These are phyloP conservation scores for Pseudeuparius sepicola DNA, from an alignment of 2,888 invertebrate species.

Conservation along the genomic window DNA sequence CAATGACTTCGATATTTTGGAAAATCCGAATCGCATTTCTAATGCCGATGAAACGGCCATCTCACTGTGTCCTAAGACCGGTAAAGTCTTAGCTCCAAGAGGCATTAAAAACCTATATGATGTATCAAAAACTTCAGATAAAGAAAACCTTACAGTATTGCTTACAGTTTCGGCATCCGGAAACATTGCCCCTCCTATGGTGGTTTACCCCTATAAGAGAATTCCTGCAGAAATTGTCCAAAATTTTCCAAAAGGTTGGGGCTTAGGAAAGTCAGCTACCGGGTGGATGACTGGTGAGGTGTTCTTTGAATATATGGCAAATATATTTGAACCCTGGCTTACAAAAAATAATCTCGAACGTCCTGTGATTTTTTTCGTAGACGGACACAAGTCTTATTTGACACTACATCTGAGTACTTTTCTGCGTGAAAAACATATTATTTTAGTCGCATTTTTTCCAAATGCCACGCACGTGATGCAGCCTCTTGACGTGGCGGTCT, in stretches of 20 bases:
- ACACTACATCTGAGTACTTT: slow-evolving; percentile 11
- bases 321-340: slow-evolving; percentile 10
- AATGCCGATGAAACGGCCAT: slow-evolving; percentile 26
- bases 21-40: slow-evolving; percentile 16
- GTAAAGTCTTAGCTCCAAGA: slow-evolving; percentile 19
- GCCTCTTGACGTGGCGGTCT: slow-evolving; percentile 11
- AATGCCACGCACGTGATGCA: slow-evolving; percentile 10
- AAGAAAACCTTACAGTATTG: slow-evolving; percentile 19
- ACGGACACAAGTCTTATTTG: slow-evolving; percentile 6
- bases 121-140: slow-evolving; percentile 14
- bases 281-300: slow-evolving; percentile 19
- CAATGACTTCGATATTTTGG: slow-evolving; percentile 10
- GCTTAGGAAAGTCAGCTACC: slow-evolving; percentile 20
- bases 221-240: slow-evolving; percentile 17
- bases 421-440: slow-evolving; percentile 10
- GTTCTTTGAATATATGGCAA: no score
- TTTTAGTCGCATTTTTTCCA: slow-evolving; percentile 12
- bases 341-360: slow-evolving; percentile 11
- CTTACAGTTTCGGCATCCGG: slow-evolving; percentile 15
- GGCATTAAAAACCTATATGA: slow-evolving; percentile 16
- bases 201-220: slow-evolving; percentile 16
- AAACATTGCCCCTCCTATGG: slow-evolving; percentile 11
- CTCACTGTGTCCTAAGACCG: slow-evolving; percentile 21
- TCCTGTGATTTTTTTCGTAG: slow-evolving; percentile 10
- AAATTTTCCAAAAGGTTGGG: slow-evolving; percentile 20